phyloP scores from a whole-genome alignment of 2,113 vertebrate species.

The Pelusios castaneus region DNA sequence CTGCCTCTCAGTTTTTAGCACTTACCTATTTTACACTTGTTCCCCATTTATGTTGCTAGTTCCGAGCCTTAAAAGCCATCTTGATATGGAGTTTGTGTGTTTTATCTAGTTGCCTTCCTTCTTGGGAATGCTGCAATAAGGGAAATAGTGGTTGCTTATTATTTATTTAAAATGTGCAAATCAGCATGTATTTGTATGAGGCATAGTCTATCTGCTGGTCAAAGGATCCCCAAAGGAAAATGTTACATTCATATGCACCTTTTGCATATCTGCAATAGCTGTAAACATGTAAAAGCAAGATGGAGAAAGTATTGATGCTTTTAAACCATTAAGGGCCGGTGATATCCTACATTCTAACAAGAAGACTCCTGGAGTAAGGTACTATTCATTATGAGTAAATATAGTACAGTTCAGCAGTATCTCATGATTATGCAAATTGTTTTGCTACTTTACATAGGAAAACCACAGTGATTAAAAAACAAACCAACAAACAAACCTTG shows the following conservation, averaged over 20 bases:
- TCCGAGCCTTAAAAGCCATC: slow-evolving; percentile 5
- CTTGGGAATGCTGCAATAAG: background rate
- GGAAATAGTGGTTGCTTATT: background rate
- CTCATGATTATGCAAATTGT: background rate
- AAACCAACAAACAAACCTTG: no score
- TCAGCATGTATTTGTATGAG: background rate
- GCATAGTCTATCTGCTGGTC: background rate
- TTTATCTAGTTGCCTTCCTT: background rate
- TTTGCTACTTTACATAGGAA: no score
- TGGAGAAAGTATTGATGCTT: background rate
- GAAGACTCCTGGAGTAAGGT: background rate
- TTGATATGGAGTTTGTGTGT: background rate
- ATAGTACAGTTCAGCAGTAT: background rate
- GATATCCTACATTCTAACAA: background rate
- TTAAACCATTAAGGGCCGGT: background rate
- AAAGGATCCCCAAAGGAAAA: background rate
- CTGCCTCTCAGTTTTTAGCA: background rate
- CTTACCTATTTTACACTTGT: background rate
- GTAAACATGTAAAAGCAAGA: rapidly evolving
- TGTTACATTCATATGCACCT: background rate
- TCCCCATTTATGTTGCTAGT: background rate
- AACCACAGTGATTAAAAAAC: no score
- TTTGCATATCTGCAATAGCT: background rate
- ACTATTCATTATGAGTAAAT: background rate
- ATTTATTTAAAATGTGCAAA: background rate